Conservation (phyloP, 2,888 invertebrate genomes). For the Andrena camellia region DNA sequence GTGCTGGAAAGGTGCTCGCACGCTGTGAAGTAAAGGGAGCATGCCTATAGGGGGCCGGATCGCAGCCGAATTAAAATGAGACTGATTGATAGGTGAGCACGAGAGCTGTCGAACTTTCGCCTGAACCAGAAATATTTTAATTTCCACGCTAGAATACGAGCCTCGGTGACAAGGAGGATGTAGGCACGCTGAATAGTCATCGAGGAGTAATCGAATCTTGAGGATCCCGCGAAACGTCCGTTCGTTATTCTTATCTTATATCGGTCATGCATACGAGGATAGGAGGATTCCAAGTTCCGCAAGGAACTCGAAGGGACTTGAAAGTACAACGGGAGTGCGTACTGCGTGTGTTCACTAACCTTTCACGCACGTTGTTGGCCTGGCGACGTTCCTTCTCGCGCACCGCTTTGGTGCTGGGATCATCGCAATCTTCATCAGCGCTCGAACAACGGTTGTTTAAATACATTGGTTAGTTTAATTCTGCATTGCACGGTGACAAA, state of each 20-base stretch:
- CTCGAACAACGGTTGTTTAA: conserved; percentile 90
- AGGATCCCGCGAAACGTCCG: background rate
- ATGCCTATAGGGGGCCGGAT: conserved; percentile 66
- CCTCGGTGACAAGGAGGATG: conserved; percentile 75
- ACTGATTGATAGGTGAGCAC: conserved; percentile 76
- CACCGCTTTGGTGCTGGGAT: conserved; percentile 95
- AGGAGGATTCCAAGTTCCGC: conserved; percentile 1
- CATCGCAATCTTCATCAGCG: conserved; percentile 93
- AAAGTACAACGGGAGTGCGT: conserved; percentile 79
- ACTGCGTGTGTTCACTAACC: conserved; percentile 89
- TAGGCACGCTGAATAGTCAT: conserved; percentile 48
- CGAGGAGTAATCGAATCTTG: background rate
- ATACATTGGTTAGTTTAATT: conserved; percentile 81
- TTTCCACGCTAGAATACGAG: conserved; percentile 86
- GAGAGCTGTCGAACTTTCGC: conserved; percentile 62
- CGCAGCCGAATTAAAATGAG: conserved; percentile 75
- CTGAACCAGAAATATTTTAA: conserved; percentile 81
- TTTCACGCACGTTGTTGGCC: conserved; percentile 99
- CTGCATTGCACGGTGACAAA: background rate
- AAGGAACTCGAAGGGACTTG: conserved; percentile 26
- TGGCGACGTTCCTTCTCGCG: conserved; percentile 97
- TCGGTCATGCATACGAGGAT: conserved; percentile 36
- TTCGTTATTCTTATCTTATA: background rate
- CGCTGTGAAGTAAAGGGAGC: conserved; percentile 42
- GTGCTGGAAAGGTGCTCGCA: conserved; percentile 38